Conservation (phyloP, 2,888 invertebrate genomes). For the Andrena praecox region DNA sequence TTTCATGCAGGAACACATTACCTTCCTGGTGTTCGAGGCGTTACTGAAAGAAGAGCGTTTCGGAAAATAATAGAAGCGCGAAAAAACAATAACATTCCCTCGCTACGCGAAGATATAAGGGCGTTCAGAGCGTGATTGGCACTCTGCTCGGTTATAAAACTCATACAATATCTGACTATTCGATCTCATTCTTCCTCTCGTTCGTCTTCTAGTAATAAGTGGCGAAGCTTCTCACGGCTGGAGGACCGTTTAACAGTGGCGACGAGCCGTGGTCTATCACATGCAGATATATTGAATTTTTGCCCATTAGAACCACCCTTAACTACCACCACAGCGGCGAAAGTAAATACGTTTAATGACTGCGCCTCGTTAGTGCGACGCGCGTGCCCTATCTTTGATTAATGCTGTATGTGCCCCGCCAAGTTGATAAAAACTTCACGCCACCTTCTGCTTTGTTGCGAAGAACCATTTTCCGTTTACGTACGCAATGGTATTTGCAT, state of each 20-base stretch:
- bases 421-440: constrained; percentile 37
- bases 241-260: constrained; percentile 73
- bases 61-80: constrained; percentile 16
- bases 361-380: constrained; percentile 80
- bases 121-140: constrained; percentile 44
- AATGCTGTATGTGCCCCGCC: constrained; percentile 29
- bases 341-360: constrained; percentile 81
- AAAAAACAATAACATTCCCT: constrained; percentile 54
- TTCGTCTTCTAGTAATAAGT: constrained; percentile 70
- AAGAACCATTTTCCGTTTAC: not conserved
- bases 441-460: constrained; percentile 22
- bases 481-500: not conserved
- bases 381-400: constrained; percentile 78
- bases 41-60: not conserved
- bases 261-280: constrained; percentile 80
- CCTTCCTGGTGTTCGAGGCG: not conserved
- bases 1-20: not conserved
- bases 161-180: constrained; percentile 72
- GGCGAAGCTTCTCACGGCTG: constrained; percentile 66
- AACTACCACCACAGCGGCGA: constrained; percentile 69
- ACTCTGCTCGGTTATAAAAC: constrained; percentile 69
- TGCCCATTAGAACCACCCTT: constrained; percentile 69
- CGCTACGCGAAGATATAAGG: constrained; percentile 18
- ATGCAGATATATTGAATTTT: constrained; percentile 80
- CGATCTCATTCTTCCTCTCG: constrained; percentile 70